Evolutionary conservation across 2,113 vertebrate species (phyloP), one percentile per base, ranked within the genome.

Genomic region (Meriones unguiculatus): DNA sequence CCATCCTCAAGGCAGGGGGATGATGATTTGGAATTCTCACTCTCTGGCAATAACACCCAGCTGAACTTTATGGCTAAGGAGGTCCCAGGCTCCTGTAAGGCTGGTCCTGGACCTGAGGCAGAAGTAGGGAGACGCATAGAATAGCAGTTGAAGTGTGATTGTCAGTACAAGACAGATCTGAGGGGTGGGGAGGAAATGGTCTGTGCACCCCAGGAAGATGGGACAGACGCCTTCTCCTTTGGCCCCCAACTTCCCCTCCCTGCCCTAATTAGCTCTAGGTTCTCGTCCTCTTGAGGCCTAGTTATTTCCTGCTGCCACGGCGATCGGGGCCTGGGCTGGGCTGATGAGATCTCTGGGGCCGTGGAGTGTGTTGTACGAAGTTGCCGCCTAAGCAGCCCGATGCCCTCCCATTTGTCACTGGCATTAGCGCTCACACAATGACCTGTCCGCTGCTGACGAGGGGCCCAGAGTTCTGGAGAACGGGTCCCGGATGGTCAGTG

Each of bases 331-430:
- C 78, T 20, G 85, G 81, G 24, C 84, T 1, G 12, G 72, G 69
- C 73, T 97, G 93, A 97, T 97, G 59, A 93, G 90, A 0, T 90
- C 95, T 95, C 93, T 57, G 0, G 32, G 92, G 92, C 93, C 89
- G 77, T 0, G 0, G 32, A 35, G 9, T 38, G 5, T 1, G 70
- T 59, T 57, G 70, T 65, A 50, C 52, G 86, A 95, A 98, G 97
- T 77, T 11, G 38, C 96, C 92, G 95, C 59, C 90, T 97, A 97
- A 97, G 96, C 97, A 97, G 94, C n/a, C 70, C 13, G 32, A n/a
- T 0, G 30, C 57, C 77, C 54, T 70, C 82, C 77, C 95, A 94
- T 97, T 97, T 95, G 82, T 97, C 95, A 97, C 73, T 4, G 11
- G 91, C 52, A 73, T 94, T 95, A 96, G 52, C 13, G 10, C 73